Base-by-base conservation (phyloP, 2,888 invertebrate genomes). In the Sarcophaga rosellei region DNA sequence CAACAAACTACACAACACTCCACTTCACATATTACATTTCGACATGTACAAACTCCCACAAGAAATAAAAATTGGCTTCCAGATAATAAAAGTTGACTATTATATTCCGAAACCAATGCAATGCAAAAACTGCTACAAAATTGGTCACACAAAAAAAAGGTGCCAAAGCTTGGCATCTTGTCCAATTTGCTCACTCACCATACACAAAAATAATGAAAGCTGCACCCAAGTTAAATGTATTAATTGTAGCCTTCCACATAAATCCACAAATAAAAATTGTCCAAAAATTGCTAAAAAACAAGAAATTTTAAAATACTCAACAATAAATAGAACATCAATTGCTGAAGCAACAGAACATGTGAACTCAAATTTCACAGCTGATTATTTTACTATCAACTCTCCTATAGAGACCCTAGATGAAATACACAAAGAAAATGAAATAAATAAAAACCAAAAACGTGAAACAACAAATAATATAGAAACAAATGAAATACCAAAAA, bases 21-120 rank as follows among this genome's bases (percentile, higher is more conserved):
- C 70, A 3, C 69, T 84, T 8, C 79, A 84, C 17, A 79, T 80
- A 44, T 35, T 84, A 2, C 47, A 35, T 10, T 83, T 83, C 4
- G 68, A 83, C 21, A 10, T 63, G 17, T 83, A 73, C 25, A 73
- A 68, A 57, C 70, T 79, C 10, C 84, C 80, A 17, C 2, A 35
- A 3, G 80, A 84, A 70, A 84, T 84, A 17, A 76, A 81, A 70
- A 76, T 80, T 21, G 75, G 80, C 4, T 84, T 79, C 45, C 63
- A 75, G 6, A 23, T 73, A 10, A 62, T 74, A n/a, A 79, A 79
- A 53, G 79, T 84, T 15, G 79, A 72, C 12, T 63, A 63, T 17
- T 77, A 84, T 17, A 17, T 84, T 3, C 84, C 79, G 35, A 74
- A 79, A 23, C 79, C 80, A 17, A 79, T 84, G 79, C 84, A 80